Evolutionary conservation across 2,797 vertebrate genomes (phyloP), one percentile per base, ranked within the genome.

Genomic region (Pagetopsis macropterus): DNA sequence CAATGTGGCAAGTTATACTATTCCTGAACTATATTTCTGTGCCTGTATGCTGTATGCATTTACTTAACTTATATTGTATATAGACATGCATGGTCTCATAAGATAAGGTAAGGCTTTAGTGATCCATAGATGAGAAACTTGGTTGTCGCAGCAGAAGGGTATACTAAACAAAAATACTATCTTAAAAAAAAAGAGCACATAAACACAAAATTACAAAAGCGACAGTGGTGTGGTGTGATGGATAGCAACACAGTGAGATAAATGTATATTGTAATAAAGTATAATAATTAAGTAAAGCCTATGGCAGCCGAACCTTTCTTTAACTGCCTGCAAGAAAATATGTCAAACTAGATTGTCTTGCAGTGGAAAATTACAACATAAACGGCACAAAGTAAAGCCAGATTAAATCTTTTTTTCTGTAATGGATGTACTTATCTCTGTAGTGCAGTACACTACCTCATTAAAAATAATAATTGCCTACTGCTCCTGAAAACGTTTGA

Each of bases 301-400:
- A 27, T 27, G 27, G 4, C 4, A 27, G 27, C 41, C 44, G 2
- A 21, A 52, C 19, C 54, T 67, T 19, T 37, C 33, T 37, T 37
- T 9, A 54, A 21, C 52, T 65, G 7, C 62, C 48, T 17, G 44
- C 63, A 27, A 10, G 33, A 3, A 68, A 9, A 50, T 11, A 51
- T 10, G 15, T 44, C 12, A 41, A 70, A 58, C 0, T 23, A n/a
- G 16, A 51, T 15, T 21, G 14, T 44, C 33, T 57, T 44, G 21
- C 44, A 13, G n/a, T 40, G 37, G 27, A 19, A 54, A 57, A 50
- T 17, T 19, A 58, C 45, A 59, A 46, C 65, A 50, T 37, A 54
- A 46, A 57, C 2, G 41, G 44, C 27, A 49, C 44, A 43, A 50
- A 60, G n/a, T 12, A 16, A 37, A 19, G 15, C 4, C 17, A 14